Conservation (phyloP, 2,113 vertebrate species). For the Lichenostomus cassidix region DNA sequence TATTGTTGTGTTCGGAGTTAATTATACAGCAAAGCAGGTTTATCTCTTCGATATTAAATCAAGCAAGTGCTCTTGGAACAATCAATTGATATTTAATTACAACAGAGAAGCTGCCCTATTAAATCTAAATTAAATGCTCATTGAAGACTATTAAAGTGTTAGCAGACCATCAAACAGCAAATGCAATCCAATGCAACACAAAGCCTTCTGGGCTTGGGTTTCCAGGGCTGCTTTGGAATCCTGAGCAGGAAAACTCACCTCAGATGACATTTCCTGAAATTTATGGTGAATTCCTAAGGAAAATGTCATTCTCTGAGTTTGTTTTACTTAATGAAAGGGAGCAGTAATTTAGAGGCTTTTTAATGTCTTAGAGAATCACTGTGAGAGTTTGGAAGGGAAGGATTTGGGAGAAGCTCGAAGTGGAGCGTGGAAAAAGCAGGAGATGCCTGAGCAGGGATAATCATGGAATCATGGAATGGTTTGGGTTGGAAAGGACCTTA, state of each 20-base stretch:
- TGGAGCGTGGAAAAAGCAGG: background rate
- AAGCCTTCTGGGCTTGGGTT: background rate
- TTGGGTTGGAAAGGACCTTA: accelerated
- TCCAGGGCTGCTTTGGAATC: background rate
- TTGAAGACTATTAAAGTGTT: conserved; percentile 63
- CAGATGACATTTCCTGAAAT: background rate
- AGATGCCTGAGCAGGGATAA: accelerated
- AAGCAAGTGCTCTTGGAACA: conserved; percentile 54
- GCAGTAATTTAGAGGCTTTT: accelerated
- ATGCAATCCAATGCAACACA: background rate
- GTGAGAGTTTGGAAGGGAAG: background rate
- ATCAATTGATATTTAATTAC: conserved; percentile 73
- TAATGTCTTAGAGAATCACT: accelerated
- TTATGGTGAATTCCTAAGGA: background rate
- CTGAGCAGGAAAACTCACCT: background rate
- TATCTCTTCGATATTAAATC: conserved; percentile 58
- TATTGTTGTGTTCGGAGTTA: conserved; percentile 49
- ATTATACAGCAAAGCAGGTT: conserved; percentile 46
- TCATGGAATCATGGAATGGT: too few species aligned
- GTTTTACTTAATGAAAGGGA: background rate
- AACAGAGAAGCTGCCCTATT: conserved; percentile 64
- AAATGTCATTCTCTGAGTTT: background rate
- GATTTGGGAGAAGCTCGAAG: background rate
- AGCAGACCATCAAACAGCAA: conserved; percentile 42
- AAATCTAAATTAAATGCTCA: conserved; percentile 68